These are phyloP conservation scores for Tapirus terrestris DNA, from an alignment of 2,113 vertebrate species.

Conservation along the genomic window DNA sequence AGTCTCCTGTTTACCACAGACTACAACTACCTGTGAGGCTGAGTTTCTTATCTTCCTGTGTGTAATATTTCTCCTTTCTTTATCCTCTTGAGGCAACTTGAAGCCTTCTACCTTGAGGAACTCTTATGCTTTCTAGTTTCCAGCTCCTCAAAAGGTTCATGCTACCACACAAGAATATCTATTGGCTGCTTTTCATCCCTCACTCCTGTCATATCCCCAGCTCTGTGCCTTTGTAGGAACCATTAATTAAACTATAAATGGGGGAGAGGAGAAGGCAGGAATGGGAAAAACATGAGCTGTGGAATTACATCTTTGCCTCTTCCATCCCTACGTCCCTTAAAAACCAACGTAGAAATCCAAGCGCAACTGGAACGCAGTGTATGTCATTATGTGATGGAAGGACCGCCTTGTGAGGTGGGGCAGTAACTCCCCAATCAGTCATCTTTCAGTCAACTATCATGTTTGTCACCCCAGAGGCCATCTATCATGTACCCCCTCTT, in stretches of 20 bases:
- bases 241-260: background rate
- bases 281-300: background rate
- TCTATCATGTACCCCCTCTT: background rate
- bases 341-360: background rate
- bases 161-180: background rate
- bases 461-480: background rate
- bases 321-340: background rate
- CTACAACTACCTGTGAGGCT: background rate
- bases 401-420: background rate
- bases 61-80: background rate
- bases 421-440: background rate
- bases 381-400: accelerated
- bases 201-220: background rate
- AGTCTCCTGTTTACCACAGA: background rate
- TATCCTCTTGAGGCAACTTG: background rate
- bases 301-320: background rate
- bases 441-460: background rate
- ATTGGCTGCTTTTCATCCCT: background rate
- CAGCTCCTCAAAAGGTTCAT: background rate
- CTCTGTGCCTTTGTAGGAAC: background rate
- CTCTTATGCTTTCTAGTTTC: background rate
- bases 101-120: background rate
- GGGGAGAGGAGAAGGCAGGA: background rate
- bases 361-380: accelerated
- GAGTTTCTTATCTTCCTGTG: background rate